Conservation (phyloP, 2,888 invertebrate genomes). For the Horisme vitalbata region DNA sequence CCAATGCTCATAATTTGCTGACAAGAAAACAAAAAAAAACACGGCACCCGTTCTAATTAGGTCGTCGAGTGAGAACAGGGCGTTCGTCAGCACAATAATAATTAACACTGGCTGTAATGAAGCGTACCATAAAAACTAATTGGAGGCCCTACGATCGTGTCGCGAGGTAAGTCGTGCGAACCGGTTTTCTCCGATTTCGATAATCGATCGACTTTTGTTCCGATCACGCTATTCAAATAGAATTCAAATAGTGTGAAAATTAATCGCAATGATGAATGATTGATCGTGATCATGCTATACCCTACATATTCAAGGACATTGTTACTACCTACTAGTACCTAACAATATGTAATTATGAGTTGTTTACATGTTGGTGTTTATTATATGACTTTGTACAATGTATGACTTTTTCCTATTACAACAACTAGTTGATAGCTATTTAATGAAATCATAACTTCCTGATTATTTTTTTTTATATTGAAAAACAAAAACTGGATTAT, state of each 20-base stretch:
- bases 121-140: constrained; percentile 81
- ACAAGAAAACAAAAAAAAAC: constrained; percentile 72
- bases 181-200: constrained; percentile 50
- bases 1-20: constrained; percentile 70
- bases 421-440: too few species aligned
- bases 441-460: too few species aligned
- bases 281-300: constrained; percentile 4
- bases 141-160: constrained; percentile 68
- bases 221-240: constrained; percentile 29
- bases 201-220: constrained; percentile 51
- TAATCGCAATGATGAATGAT: constrained; percentile 5
- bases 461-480: too few species aligned
- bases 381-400: too few species aligned
- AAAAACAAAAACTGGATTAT: too few species aligned
- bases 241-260: constrained; percentile 15
- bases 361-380: too few species aligned
- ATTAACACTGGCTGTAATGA: constrained; percentile 81
- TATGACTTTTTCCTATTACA: too few species aligned
- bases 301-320: too few species aligned
- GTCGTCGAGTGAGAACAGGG: constrained; percentile 78
- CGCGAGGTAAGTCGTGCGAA: constrained; percentile 48
- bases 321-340: too few species aligned
- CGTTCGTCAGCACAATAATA: constrained; percentile 80
- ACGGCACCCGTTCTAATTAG: constrained; percentile 73
- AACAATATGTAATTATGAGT: too few species aligned